Base-by-base conservation (phyloP, 1,140 invertebrate species). In the Eumaeus atala region DNA sequence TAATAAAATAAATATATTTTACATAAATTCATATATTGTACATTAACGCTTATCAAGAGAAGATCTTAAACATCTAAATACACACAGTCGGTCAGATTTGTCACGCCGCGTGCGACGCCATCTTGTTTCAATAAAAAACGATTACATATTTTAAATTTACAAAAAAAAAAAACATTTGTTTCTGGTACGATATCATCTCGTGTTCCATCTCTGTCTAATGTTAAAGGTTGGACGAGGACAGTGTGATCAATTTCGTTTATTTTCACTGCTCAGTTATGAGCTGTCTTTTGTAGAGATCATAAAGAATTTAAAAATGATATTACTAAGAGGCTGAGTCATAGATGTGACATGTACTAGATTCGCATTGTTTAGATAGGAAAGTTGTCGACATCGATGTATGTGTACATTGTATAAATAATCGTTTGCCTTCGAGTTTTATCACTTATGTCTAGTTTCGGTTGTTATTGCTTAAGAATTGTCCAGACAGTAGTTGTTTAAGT, bases 301-400 rank as follows among this genome's bases (percentile, higher is more conserved):
- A 74, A 74, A 74, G 71, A 71, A 74, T 74, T 74, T 66, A 70
- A 74, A 74, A 74, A 71, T 71, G 68, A 74, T 74, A 71, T 67
- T 74, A 70, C 67, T 54, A 57, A 60, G 62, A 68, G 56, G 51
- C 40, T 44, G 14, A 14, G 9, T 5, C 40, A 3, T 44, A 44
- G 40, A 44, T 44, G 61, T 54, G 9, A 48, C 36, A 48, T 51
- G 38, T 54, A 47, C 40, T 18, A 44, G 40, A 44, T 17, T 44
- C 1, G 7, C 40, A 44, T 18, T 54, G 34, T 47, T 54, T 17
- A 47, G 33, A 14, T 50, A 50, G 21, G 48, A 28, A 28, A 28
- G 6, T 3, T 28, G 48, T 50, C 35, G n/a, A n/a, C 21, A 28
- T 28, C 21, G 21, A 28, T 6, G 21, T 28, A 6, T 6, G 6